Percentiles rank a stretch among this genome's conserved stretches.
Conservation (phyloP, 2,113 vertebrate species). For the Genyomyrus donnyi region DNA sequence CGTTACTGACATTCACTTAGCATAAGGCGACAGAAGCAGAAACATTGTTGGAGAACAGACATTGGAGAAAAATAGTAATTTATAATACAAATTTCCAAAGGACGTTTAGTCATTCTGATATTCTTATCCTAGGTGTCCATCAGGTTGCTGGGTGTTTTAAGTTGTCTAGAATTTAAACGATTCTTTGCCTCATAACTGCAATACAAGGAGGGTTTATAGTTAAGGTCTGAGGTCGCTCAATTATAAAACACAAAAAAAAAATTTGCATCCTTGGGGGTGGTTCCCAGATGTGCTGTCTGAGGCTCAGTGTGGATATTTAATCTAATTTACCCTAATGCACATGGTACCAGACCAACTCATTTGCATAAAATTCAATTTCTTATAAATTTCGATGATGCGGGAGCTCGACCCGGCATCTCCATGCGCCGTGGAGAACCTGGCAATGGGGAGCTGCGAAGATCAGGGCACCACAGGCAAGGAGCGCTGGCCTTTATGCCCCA, state of each 20-base stretch:
- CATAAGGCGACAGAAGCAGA: background rate
- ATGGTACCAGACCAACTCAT: background rate
- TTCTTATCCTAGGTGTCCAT: background rate
- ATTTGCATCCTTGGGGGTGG: background rate
- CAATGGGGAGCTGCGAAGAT: background rate
- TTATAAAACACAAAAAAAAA: background rate
- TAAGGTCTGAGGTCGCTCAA: background rate
- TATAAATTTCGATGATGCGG: background rate
- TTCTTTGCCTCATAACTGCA: background rate
- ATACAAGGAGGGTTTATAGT: background rate
- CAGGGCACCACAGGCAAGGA: background rate
- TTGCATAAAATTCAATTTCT: conserved; percentile 9
- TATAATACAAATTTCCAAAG: background rate
- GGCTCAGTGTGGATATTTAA: background rate
- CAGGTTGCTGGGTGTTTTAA: background rate
- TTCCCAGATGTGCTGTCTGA: background rate
- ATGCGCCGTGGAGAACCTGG: no score
- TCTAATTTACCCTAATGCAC: conserved; percentile 1
- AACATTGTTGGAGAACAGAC: background rate
- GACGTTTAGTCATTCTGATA: background rate
- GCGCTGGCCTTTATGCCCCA: background rate
- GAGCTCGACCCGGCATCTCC: background rate
- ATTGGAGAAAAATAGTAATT: background rate
- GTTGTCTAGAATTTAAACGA: background rate
- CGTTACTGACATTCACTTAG: background rate